Percentiles rank a stretch among this genome's conserved stretches.
phyloP scores from a whole-genome alignment of 2,888 invertebrate species.

The Tromatobia lineatoria region DNA sequence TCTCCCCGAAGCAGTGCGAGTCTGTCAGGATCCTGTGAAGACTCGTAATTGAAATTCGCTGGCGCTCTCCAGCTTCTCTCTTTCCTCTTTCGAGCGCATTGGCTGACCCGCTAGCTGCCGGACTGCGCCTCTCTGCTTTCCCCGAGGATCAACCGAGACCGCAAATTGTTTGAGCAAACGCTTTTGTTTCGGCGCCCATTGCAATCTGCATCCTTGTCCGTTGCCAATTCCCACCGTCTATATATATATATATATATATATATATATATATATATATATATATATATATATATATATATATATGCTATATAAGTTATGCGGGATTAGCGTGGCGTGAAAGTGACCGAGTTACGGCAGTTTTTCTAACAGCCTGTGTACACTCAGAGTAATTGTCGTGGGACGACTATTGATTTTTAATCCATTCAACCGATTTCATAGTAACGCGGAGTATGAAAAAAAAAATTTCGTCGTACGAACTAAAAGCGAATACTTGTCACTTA shows the following conservation, averaged over 20 bases:
- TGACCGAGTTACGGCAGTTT: constrained; percentile 24
- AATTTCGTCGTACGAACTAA: too few species aligned
- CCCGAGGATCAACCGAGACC: constrained; percentile 61
- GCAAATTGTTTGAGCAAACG: constrained; percentile 79
- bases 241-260: background rate
- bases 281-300: background rate
- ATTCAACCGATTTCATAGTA: too few species aligned
- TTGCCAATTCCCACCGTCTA: constrained; percentile 55
- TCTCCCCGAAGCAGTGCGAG: constrained; percentile 51
- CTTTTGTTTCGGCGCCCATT: constrained; percentile 82
- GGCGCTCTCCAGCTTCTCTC: constrained; percentile 65
- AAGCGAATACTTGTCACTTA: too few species aligned
- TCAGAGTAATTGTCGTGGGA: too few species aligned
- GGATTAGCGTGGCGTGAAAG: constrained; percentile 17
- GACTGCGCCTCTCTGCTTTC: constrained; percentile 46
- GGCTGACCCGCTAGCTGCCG: constrained; percentile 43
- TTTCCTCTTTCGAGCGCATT: constrained; percentile 46
- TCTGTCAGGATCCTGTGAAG: constrained; percentile 73
- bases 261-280: background rate
- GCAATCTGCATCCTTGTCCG: constrained; percentile 81
- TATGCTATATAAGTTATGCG: background rate
- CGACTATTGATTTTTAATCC: too few species aligned
- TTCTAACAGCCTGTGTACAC: background rate
- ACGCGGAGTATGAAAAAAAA: too few species aligned
- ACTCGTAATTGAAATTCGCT: constrained; percentile 85